A percentile compares a stretch with the other conserved stretches of the same genome.
phyloP scores from a whole-genome alignment of 2,797 vertebrate species.

The Myripristis jacobus region DNA sequence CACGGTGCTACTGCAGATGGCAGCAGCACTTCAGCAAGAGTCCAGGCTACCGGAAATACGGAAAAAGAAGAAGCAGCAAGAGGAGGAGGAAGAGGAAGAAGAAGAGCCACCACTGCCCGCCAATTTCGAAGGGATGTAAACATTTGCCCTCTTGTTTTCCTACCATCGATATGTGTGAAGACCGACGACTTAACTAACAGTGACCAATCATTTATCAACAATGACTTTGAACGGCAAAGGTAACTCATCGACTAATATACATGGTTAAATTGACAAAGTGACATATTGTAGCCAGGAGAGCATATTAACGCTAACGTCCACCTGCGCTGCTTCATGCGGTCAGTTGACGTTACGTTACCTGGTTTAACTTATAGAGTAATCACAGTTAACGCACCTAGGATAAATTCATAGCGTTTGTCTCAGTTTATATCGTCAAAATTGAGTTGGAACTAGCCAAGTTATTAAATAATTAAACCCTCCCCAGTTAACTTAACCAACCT shows the following conservation, averaged over 20 bases:
- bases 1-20: background rate
- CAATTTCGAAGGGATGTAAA: constrained; percentile 75
- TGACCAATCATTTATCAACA: background rate
- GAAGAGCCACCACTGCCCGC: constrained; percentile 48
- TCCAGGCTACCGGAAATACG: background rate
- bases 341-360: no score
- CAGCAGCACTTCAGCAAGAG: background rate
- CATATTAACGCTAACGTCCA: background rate
- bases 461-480: no score
- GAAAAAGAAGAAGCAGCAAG: constrained; percentile 2
- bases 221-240: constrained; percentile 71
- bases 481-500: no score
- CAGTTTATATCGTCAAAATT: no score
- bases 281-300: no score
- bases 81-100: constrained; percentile 1
- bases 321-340: background rate
- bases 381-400: no score
- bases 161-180: no score
- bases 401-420: no score
- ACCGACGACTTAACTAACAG: no score
- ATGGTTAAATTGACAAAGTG: background rate
- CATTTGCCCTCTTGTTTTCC: background rate
- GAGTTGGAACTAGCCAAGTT: no score
- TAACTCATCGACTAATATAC: constrained; percentile 11
- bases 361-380: no score